phyloP scores from a whole-genome alignment of 2,888 invertebrate species.

The Lissocephala sabroskyi region DNA sequence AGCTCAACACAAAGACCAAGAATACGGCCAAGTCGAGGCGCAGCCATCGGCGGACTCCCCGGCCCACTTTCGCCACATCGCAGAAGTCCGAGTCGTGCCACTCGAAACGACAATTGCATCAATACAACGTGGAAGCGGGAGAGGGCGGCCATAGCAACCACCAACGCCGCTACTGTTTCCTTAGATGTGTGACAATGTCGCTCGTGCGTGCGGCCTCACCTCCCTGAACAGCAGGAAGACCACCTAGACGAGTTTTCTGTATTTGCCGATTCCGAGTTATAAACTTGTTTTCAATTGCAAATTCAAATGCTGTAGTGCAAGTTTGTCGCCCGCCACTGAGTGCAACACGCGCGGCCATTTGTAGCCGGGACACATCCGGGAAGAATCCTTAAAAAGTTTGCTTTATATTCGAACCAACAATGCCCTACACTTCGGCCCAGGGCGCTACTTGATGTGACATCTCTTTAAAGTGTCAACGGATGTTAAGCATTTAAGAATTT shows the following conservation, averaged over 20 bases:
- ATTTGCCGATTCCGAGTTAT: conserved; percentile 56
- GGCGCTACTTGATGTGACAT: too few relatives aligned
- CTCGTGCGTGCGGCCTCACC: conserved; percentile 28
- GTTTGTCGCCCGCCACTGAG: too few relatives aligned
- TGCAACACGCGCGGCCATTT: too few relatives aligned
- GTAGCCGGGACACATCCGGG: too few relatives aligned
- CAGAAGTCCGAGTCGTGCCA: conserved; percentile 13
- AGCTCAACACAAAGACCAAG: not conserved
- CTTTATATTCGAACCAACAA: too few relatives aligned
- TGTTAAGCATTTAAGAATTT: conserved; percentile 4
- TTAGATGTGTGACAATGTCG: conserved; percentile 40
- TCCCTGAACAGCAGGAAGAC: too few relatives aligned
- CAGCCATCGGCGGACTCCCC: conserved; percentile 2
- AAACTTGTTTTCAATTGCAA: conserved; percentile 59
- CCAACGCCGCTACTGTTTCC: conserved; percentile 15
- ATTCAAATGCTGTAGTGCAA: conserved; percentile 47
- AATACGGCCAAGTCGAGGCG: conserved; percentile 4
- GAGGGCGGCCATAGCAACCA: conserved; percentile 8
- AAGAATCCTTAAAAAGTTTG: too few relatives aligned
- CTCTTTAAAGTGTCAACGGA: too few relatives aligned
- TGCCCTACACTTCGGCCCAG: too few relatives aligned
- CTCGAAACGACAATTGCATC: conserved; percentile 43
- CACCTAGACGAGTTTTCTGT: too few relatives aligned
- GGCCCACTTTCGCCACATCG: conserved; percentile 8
- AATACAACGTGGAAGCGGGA: too few relatives aligned